Evolutionary conservation across 2,113 vertebrate species (phyloP), one percentile per base, ranked within the genome.

Genomic region (Mobula hypostoma): DNA sequence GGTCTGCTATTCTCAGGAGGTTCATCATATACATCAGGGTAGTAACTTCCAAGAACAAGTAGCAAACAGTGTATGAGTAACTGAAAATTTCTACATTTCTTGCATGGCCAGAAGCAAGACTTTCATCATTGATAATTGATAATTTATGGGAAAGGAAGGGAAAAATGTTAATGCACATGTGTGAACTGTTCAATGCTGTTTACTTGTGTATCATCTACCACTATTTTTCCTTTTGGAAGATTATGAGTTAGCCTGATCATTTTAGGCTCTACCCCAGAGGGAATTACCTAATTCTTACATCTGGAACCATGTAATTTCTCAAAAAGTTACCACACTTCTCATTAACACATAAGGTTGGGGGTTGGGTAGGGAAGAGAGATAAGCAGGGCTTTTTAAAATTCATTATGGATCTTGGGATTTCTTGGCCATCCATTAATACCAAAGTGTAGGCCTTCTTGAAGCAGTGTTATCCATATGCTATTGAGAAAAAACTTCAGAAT

Each of bases 121-220:
- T 90, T 90, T 90, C 85, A 90, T 90, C 85, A 32, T 90, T 90
- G 85, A 90, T 90, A 90, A 90, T 90, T 90, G 85, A 90, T 90
- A 90, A 90, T 90, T 66, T 63, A 90, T 90, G 85, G 85, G 61
- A 90, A 90, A 90, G 85, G 85, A 90, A 90, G 85, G 56, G 29
- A 32, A 68, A 90, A 90, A 90, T 90, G 85, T 90, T 90, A 90
- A 90, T 90, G 61, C 85, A 90, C 85, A 90, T 90, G 85, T 90
- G 85, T 90, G 85, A 90, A 90, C 85, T 90, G 15, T 63, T 32
- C 85, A 32, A 66, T 68, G 61, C 85, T 90, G 85, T 90, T 90
- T 90, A 90, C 85, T 90, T 66, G 61, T 63, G 29, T 32, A 66
- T 90, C 85, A 90, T 90, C 85, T 32, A 68, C 61, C 15, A 90